Evolutionary conservation across 2,113 vertebrate genomes (phyloP), one percentile per base, ranked within the genome.

Genomic region (Tretioscincus oriximinensis): DNA sequence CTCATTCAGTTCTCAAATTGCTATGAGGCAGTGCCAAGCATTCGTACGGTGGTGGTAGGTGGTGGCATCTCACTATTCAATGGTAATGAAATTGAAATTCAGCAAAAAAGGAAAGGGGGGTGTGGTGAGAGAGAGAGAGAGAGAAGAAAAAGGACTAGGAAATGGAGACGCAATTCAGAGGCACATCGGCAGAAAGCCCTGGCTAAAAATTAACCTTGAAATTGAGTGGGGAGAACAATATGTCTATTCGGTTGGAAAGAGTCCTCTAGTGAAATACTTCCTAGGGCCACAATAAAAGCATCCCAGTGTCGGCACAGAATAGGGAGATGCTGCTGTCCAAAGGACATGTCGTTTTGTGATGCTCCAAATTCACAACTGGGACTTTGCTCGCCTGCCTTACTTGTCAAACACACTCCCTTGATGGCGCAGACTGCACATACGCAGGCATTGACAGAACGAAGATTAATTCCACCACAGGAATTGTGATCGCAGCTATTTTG

Each of bases 191-290:
- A 77, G 78, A 87, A 89, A 90, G 83, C 83, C 65, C 76, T 81
- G 85, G 81, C 85, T 91, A 92, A 91, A 93, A 91, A 93, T 88
- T 92, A 94, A 90, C 87, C 88, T 88, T 77, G 72, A 71, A 77
- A 73, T 85, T 83, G 63, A 84, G 81, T 58, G 54, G 87, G 79
- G n/a, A 75, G 85, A 92, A 91, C 77, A 84, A 51, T 1, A 4
- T 24, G 61, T 20, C 51, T 76, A 58, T 89, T 80, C 80, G 87
- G 20, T 51, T 84, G 83, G 85, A 87, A 88, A 61, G 69, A 83
- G 35, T 58, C 73, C 87, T 75, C 67, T 45, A 73, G 41, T 83
- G 83, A 90, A 88, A 29, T 31, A 72, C 49, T 86, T 86, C 29
- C 91, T 86, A 77, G 90, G 83, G 79, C 85, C 84, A 81, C 69